phyloP scores from a whole-genome alignment of 2,113 vertebrate species.

The Aleadryas rufinucha region DNA sequence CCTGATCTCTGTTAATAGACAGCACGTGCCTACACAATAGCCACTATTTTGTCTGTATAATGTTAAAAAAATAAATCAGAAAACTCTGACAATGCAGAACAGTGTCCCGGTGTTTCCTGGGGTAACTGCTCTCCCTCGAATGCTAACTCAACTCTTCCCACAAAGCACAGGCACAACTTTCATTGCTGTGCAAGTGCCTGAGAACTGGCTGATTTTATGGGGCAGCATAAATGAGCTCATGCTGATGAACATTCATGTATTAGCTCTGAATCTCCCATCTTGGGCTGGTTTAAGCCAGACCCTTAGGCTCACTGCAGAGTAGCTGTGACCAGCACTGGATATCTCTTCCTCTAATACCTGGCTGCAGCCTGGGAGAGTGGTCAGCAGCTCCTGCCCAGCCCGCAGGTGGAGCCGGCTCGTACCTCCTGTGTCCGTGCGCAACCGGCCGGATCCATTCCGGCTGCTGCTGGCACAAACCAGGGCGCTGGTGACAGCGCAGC shows the following conservation, averaged over 20 bases:
- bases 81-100: conserved; percentile 40
- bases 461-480: conserved; percentile 34
- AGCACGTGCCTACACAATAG: conserved; percentile 68
- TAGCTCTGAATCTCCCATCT: not conserved
- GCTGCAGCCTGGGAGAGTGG: not conserved
- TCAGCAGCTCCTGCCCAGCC: not conserved
- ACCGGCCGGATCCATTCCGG: not conserved
- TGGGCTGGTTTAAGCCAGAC: conserved; percentile 8
- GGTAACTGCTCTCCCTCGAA: conserved; percentile 40
- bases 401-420: not conserved
- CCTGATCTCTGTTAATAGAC: conserved; percentile 64
- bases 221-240: conserved; percentile 39
- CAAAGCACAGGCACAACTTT: conserved; percentile 16
- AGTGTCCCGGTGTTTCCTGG: conserved; percentile 42
- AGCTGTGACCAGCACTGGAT: not conserved
- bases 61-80: conserved; percentile 61
- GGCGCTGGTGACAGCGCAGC: not conserved
- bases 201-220: conserved; percentile 57
- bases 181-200: conserved; percentile 21
- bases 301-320: not conserved
- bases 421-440: fast-evolving
- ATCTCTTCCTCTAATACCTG: not conserved
- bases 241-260: not conserved
- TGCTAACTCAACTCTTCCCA: conserved; percentile 18
- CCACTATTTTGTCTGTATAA: conserved; percentile 61